Conservation (phyloP, 2,797 vertebrate species). For the Gephyroberyx darwinii region DNA sequence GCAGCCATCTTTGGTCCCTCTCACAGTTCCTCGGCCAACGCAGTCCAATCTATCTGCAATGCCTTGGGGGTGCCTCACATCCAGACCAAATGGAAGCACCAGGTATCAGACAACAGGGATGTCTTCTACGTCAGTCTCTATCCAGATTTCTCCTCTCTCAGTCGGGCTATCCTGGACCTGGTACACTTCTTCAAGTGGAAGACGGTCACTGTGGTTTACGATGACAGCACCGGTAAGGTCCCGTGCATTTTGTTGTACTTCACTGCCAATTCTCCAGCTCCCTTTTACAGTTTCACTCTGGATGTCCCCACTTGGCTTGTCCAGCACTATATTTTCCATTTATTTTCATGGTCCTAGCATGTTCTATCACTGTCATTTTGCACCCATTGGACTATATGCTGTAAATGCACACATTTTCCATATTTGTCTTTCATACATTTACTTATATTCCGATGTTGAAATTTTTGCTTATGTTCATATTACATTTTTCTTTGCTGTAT, state of each 20-base stretch:
- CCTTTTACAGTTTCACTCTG: neutral
- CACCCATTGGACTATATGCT: too few species aligned
- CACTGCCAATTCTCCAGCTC: neutral
- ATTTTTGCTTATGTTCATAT: too few species aligned
- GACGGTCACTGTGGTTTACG: slow-evolving; percentile 97
- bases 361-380: too few species aligned
- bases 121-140: slow-evolving; percentile 97
- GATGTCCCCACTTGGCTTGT: neutral
- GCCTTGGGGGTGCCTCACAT: slow-evolving; percentile 97
- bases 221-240: slow-evolving; percentile 95
- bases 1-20: slow-evolving; percentile 99
- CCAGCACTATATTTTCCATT: neutral
- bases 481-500: too few species aligned
- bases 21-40: slow-evolving; percentile 97
- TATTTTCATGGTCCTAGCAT: too few species aligned
- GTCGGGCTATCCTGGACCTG: slow-evolving; percentile 96
- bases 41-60: slow-evolving; percentile 98
- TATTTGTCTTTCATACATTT: too few species aligned
- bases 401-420: too few species aligned
- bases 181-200: slow-evolving; percentile 99
- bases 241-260: neutral
- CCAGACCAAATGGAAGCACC: slow-evolving; percentile 99
- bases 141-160: slow-evolving; percentile 98
- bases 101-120: slow-evolving; percentile 98
- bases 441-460: too few species aligned